Base-by-base conservation (phyloP, 2,797 vertebrate genomes). In the Macropus fuliginosus region DNA sequence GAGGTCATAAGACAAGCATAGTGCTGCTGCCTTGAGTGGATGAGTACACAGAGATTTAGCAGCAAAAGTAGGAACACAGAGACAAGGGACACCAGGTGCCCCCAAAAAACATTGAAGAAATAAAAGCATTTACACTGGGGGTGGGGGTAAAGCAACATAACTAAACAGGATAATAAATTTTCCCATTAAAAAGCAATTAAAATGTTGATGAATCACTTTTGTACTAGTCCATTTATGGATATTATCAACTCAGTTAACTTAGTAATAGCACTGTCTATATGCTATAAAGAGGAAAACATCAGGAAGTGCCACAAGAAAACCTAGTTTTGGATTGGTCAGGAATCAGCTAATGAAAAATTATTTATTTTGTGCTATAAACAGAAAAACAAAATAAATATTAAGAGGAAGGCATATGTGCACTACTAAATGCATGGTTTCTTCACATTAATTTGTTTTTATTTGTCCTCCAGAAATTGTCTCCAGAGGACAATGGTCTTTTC, bases 401-500 rank as follows among this genome's bases (percentile, higher is more conserved):
- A 81, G 94, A 92, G 95, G 96, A 91, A 96, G 92, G 96, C 74
- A 94, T 6, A 1, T 40, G 91, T 74, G 54, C 40, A 74, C 16
- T 92, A 89, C 97, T 14, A 27, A 94, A 96, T 55, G 52, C 92
- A 24, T 93, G 95, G 90, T 94, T 94, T 93, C 52, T 96, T 97
- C 95, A 91, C 94, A 90, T 74, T 93, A 52, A 93, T 91, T 97
- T 96, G 93, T 89, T 96, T 96, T 96, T 96, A 97, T 94, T 96
- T 97, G 54, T 28, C 94, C 46, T 91, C 95, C 56, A 92, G 9
- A 46, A 59, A 95, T 92, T 92, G 56, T 96, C 97, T 98, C 74
- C 13, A 59, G 95, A 97, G 93, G 91, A 97, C 62, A 91, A 96
- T 55, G 93, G 94, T 97, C 94, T 95, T 92, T 98, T 97, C 97